phyloP scores from a whole-genome alignment of 2,888 invertebrate species.

The Zele albiditarsus region DNA sequence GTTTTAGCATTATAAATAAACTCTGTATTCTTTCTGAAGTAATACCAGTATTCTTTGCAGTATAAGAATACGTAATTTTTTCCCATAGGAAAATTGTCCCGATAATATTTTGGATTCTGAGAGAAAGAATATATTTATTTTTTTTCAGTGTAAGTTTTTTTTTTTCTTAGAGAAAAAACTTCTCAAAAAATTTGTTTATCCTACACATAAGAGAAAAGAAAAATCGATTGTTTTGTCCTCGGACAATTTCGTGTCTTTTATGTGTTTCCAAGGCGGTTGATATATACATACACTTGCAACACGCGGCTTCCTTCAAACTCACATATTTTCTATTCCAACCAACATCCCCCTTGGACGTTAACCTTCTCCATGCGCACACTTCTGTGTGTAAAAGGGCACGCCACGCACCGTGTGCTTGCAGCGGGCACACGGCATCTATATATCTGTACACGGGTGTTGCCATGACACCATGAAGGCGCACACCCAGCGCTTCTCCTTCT shows the following conservation, averaged over 20 bases:
- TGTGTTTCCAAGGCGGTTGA: constrained; percentile 1
- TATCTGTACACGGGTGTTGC: constrained; percentile 64
- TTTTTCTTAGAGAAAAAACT: too few species aligned
- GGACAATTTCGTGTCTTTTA: not conserved
- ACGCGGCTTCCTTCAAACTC: constrained; percentile 6
- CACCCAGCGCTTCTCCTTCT: constrained; percentile 59
- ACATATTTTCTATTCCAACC: not conserved
- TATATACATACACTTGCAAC: not conserved
- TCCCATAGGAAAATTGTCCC: too few species aligned
- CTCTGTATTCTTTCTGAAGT: too few species aligned
- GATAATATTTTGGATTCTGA: too few species aligned
- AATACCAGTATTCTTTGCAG: too few species aligned
- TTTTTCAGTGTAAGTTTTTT: too few species aligned
- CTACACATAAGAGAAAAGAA: not conserved
- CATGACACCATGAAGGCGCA: constrained; percentile 69
- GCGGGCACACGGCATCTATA: constrained; percentile 1
- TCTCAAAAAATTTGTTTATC: not conserved
- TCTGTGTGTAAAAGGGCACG: constrained; percentile 2
- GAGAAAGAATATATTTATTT: too few species aligned
- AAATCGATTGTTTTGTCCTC: not conserved
- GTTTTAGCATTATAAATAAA: too few species aligned
- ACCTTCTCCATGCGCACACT: constrained; percentile 17
- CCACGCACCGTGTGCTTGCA: not conserved
- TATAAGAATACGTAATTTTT: too few species aligned
- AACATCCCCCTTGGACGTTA: constrained; percentile 9